Conservation (phyloP, 2,113 vertebrate genomes). For the Oreochromis niloticus region DNA sequence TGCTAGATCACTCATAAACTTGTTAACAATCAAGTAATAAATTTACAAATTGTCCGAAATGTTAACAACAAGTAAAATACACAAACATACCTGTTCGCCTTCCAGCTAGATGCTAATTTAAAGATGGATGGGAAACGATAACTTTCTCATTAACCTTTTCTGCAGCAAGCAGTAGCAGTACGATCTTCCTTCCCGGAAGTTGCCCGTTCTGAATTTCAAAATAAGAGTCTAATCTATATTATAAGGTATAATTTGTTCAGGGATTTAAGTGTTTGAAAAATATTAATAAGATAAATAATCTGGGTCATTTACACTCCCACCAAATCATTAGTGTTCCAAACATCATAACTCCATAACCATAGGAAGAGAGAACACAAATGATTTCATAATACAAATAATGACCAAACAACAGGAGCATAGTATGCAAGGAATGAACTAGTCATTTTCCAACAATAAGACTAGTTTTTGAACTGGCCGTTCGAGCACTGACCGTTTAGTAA, state of each 20-base stretch:
- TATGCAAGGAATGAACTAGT: background rate
- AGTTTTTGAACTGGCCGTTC: background rate
- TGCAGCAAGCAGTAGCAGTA: background rate
- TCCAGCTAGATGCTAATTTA: background rate
- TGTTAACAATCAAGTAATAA: too few relatives aligned
- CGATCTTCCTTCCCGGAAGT: background rate
- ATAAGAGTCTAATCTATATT: background rate
- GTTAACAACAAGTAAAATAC: too few relatives aligned
- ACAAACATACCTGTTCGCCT: background rate
- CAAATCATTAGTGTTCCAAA: background rate
- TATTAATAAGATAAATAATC: background rate
- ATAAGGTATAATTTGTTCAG: background rate
- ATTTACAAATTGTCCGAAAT: too few relatives aligned
- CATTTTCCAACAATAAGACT: background rate
- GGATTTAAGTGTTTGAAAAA: background rate
- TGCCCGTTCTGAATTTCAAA: rapidly evolving
- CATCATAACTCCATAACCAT: background rate
- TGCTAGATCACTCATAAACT: too few relatives aligned
- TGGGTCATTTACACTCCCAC: too few relatives aligned
- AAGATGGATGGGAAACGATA: background rate
- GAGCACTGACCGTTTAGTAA: rapidly evolving
- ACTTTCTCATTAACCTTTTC: background rate
- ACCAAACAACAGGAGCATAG: background rate
- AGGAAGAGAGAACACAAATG: background rate
- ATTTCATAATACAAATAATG: background rate